Percentiles rank a stretch among this genome's conserved stretches.
These are phyloP conservation scores for Dendrophyllia cribrosa DNA, from an alignment of 64 coral and sea anemone genomes.

Conservation along the genomic window DNA sequence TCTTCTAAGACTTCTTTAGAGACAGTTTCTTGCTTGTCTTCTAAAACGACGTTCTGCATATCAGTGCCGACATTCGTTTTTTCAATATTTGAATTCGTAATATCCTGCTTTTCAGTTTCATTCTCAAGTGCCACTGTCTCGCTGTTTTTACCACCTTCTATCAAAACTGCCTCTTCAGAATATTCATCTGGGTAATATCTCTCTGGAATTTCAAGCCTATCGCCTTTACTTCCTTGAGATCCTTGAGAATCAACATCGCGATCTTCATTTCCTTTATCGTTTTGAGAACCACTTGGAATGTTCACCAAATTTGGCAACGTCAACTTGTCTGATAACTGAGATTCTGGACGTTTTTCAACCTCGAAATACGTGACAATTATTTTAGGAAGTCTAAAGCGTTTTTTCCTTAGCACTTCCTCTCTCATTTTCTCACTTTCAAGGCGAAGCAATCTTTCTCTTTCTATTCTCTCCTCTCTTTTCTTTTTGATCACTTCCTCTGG, in stretches of 20 bases:
- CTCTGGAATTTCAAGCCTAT: constrained; percentile 25
- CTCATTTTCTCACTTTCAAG: constrained; percentile 71
- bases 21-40: not conserved
- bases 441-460: constrained; percentile 54
- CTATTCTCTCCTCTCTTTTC: constrained; percentile 71
- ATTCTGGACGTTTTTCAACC: not conserved
- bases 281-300: not conserved
- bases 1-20: not conserved
- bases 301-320: constrained; percentile 18
- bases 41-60: not conserved
- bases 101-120: not conserved
- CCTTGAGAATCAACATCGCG: not conserved
- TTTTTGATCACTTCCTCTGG: constrained; percentile 65
- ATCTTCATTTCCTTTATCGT: not conserved
- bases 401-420: constrained; percentile 45
- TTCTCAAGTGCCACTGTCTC: not conserved
- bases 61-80: not conserved
- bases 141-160: not conserved
- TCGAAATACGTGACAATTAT: constrained; percentile 83
- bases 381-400: constrained; percentile 64
- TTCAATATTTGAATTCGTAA: not conserved
- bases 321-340: constrained; percentile 2
- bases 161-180: not conserved
- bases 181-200: not conserved
- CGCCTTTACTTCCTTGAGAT: constrained; percentile 8